Evolutionary conservation across 1,140 invertebrate species (phyloP).

Genomic region (Cyclina sinensis): DNA sequence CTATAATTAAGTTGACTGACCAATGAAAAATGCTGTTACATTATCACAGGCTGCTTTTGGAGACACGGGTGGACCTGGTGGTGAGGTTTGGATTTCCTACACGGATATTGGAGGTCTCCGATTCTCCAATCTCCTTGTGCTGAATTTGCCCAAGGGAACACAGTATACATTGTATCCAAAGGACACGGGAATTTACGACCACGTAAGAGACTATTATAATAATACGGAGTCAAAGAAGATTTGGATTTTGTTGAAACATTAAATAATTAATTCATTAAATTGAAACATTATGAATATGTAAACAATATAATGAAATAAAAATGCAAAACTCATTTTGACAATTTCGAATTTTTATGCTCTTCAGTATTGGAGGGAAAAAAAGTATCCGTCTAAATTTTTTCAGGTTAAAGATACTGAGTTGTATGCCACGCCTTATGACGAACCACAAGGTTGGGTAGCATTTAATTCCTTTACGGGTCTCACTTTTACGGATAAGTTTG

Average conservation of each 20-base stretch:
- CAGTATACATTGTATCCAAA: slow-evolving; percentile 16
- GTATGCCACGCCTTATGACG: slow-evolving; percentile 52
- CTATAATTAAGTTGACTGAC: background rate
- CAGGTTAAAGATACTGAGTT: slow-evolving; percentile 14
- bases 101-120: slow-evolving; percentile 44
- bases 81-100: slow-evolving; percentile 69
- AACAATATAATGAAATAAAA: no score
- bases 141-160: background rate
- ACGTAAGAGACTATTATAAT: slow-evolving; percentile 6
- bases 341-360: no score
- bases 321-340: no score
- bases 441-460: slow-evolving; percentile 5
- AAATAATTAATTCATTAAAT: no score
- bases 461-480: slow-evolving; percentile 38
- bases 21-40: no score
- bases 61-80: slow-evolving; percentile 50
- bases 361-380: no score
- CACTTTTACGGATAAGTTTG: slow-evolving; percentile 4
- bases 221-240: no score
- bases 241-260: no score
- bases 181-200: slow-evolving; percentile 27
- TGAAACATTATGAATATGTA: no score
- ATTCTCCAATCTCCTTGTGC: slow-evolving; percentile 61
- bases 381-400: background rate
- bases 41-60: slow-evolving; percentile 59